Base-by-base conservation (phyloP, 2,888 invertebrate genomes). In the Willowsia nigromaculata region DNA sequence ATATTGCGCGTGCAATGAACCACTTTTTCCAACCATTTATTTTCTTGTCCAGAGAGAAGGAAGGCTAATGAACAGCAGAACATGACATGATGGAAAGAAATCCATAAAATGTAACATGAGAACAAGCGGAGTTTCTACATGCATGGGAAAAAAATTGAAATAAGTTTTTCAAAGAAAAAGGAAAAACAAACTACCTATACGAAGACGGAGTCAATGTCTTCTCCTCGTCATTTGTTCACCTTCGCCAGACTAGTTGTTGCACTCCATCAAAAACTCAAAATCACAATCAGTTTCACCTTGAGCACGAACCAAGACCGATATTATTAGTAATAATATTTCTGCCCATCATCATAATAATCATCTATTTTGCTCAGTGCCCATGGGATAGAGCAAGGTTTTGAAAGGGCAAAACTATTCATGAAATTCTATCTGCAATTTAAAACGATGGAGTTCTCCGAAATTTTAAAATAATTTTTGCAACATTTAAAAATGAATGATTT, bases 191-290 rank as follows among this genome's bases (percentile, higher is more conserved):
- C n/a, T n/a, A n/a, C n/a, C n/a, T n/a, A n/a, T n/a, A n/a, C n/a
- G 6, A 40, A 40, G 18, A 65, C 25, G 40, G 33, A 76, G 76
- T 76, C 76, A 76, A 76, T 76, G 76, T 30, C 76, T 76, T 76
- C 76, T 50, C 9, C 43, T 43, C 71, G 47, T 43, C 43, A 74
- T 74, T 50, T 27, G 76, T 76, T 76, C 76, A 76, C 76, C 76
- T 76, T 76, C 76, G 18, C n/a, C 50, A 30, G 13, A 2, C 22
- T 27, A 62, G 30, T 30, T 6, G 76, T 76, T 47, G 27, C 25
- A 76, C 33, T 50, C n/a, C 7, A n/a, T 6, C 50, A 27, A 30
- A 11, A 25, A 65, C 9, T 30, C 27, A 50, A 0, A 40, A 43
- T 50, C 76, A 50, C 76, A 50, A 50, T 50, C 50, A 30, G 50